These are phyloP conservation scores for Ochropleura plecta DNA, from an alignment of 2,888 invertebrate genomes.

Conservation along the genomic window DNA sequence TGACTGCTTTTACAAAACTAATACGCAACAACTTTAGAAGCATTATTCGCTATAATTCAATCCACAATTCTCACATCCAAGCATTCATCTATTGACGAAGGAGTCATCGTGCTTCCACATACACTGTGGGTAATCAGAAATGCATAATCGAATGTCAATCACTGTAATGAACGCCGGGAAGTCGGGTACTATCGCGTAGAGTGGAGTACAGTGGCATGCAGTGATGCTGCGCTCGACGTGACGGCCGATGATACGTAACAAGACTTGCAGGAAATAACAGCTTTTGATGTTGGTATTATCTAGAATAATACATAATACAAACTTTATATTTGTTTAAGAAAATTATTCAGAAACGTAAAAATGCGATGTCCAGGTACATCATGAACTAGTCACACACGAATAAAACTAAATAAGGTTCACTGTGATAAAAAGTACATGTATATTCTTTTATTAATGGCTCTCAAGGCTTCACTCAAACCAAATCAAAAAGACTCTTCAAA, in stretches of 20 bases:
- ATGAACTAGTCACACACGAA: not conserved
- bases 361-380: not conserved
- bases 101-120: conserved; percentile 40
- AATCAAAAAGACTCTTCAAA: not conserved
- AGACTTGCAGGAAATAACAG: conserved; percentile 44
- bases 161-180: conserved; percentile 53
- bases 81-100: conserved; percentile 17
- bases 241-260: conserved; percentile 27
- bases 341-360: too few species aligned
- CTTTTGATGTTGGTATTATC: conserved; percentile 8
- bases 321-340: too few species aligned
- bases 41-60: not conserved
- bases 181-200: conserved; percentile 30
- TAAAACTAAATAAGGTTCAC: not conserved
- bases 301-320: too few species aligned
- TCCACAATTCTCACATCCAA: conserved; percentile 10
- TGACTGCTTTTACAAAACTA: not conserved
- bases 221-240: conserved; percentile 29
- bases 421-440: not conserved
- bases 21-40: not conserved
- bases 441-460: not conserved
- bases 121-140: conserved; percentile 57
- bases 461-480: not conserved
- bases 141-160: conserved; percentile 66
- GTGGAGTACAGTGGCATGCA: conserved; percentile 29